Evolutionary conservation across 2,113 vertebrate species (phyloP).

Genomic region (Vireo altiloquus): DNA sequence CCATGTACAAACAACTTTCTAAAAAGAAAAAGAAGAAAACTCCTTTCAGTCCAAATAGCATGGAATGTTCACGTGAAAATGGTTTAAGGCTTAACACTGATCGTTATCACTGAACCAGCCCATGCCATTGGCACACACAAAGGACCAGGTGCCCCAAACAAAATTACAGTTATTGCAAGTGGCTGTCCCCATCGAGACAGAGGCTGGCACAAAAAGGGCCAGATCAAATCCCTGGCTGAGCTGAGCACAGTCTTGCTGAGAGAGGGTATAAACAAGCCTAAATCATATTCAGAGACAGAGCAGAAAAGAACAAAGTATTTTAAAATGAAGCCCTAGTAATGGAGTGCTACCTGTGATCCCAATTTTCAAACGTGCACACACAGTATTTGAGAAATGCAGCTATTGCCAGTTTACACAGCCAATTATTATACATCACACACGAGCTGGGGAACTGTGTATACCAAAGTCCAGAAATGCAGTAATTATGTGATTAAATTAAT

Average conservation of each 20-base stretch:
- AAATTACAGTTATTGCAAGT: not conserved
- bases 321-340: not conserved
- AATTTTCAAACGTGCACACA: not conserved
- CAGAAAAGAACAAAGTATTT: not conserved
- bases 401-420: not conserved
- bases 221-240: not conserved
- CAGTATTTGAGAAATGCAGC: not conserved
- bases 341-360: not conserved
- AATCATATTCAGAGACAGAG: not conserved
- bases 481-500: slow-evolving; percentile 62
- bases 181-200: not conserved
- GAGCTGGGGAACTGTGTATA: not conserved
- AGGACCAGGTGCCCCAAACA: not conserved
- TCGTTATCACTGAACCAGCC: not conserved
- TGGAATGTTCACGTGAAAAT: not conserved
- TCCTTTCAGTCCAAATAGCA: not conserved
- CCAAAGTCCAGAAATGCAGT: slow-evolving; percentile 32
- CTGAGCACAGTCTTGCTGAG: not conserved
- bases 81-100: not conserved
- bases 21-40: not conserved
- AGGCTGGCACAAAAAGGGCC: not conserved
- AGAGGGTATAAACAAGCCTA: not conserved
- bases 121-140: not conserved
- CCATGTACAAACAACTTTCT: not conserved
- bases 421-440: not conserved